Evolutionary conservation across 2,797 vertebrate genomes (phyloP).

Genomic region (Amblyraja radiata): DNA sequence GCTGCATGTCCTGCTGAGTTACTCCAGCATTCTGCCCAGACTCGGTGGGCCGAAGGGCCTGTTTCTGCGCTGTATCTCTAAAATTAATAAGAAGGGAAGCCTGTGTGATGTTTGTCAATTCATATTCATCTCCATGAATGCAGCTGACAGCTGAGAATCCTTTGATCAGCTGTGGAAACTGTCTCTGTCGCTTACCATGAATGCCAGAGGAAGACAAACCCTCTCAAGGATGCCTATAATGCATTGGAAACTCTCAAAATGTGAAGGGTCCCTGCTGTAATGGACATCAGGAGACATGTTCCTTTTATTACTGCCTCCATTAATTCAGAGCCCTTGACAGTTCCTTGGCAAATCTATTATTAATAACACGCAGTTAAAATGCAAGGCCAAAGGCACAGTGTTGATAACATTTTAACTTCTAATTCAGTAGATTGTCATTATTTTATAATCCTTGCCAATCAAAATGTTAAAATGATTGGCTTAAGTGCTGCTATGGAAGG

Average conservation of each 20-base stretch:
- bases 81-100: too few species aligned
- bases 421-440: neutral
- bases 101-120: neutral
- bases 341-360: slow-evolving; percentile 7
- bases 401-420: neutral
- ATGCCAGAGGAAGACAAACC: neutral
- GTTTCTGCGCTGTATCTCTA: too few species aligned
- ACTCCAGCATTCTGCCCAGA: too few species aligned
- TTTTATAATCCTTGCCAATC: neutral
- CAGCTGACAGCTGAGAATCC: neutral
- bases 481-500: neutral
- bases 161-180: neutral
- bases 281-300: neutral
- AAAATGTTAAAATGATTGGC: neutral
- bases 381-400: neutral
- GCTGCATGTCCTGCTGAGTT: too few species aligned
- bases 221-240: neutral
- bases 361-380: neutral
- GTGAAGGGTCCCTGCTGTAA: neutral
- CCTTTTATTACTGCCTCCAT: neutral
- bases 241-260: neutral
- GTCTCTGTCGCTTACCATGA: neutral
- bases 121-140: neutral
- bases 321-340: neutral
- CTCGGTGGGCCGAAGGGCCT: too few species aligned